Evolutionary conservation across 2,888 invertebrate species (phyloP).

Genomic region (Malthinus flaveolus): DNA sequence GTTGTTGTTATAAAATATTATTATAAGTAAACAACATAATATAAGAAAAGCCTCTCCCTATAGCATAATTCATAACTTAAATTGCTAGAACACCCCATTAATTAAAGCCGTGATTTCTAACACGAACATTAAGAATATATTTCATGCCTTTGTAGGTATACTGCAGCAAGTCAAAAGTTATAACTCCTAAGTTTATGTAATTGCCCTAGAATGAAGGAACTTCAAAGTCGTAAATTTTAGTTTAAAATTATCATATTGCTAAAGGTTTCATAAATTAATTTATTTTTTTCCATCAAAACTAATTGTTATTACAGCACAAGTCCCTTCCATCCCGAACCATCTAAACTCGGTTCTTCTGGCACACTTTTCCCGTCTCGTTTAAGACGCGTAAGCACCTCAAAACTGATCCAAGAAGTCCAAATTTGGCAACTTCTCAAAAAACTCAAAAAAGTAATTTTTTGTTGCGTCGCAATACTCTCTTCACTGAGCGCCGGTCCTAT

Average conservation of each 20-base stretch:
- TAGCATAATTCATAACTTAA: slow-evolving; percentile 50
- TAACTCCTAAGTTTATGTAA: slow-evolving; percentile 31
- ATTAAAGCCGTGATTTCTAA: slow-evolving; percentile 50
- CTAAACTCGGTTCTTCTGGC: no score
- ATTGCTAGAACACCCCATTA: slow-evolving; percentile 52
- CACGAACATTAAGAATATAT: slow-evolving; percentile 43
- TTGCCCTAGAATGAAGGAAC: slow-evolving; percentile 29
- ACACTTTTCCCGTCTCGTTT: no score
- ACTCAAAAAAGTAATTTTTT: no score
- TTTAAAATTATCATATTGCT: slow-evolving; percentile 23
- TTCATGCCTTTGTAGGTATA: slow-evolving; percentile 38
- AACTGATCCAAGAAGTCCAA: no score
- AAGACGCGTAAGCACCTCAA: no score
- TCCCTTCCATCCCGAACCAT: no score
- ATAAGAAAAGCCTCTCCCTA: slow-evolving; percentile 41
- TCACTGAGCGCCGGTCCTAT: no score
- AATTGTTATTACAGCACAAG: no score
- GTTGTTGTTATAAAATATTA: background rate
- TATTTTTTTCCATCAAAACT: no score
- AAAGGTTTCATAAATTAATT: slow-evolving; percentile 20
- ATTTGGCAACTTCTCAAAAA: no score
- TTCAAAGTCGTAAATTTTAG: slow-evolving; percentile 29
- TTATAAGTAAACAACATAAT: slow-evolving; percentile 16
- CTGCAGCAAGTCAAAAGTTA: slow-evolving; percentile 33
- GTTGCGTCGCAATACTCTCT: no score